Evolutionary conservation across 2,113 vertebrate species (phyloP), one percentile per base, ranked within the genome.

Genomic region (Balaeniceps rex): DNA sequence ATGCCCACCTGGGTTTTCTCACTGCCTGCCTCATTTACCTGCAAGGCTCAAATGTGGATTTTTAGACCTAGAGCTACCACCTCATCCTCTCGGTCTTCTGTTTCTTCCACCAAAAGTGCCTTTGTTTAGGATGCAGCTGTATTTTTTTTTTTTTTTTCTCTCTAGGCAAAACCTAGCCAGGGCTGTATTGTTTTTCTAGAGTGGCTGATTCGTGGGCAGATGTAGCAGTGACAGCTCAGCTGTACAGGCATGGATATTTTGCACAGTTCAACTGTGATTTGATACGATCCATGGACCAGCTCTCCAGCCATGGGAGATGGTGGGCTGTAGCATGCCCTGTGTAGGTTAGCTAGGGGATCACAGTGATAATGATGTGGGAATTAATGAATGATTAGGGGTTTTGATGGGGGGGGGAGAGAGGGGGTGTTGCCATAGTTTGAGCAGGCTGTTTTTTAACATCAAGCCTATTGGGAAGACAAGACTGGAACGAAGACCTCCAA

Each of bases 291-390:
- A 3, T 2, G 44, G 89, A 51, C 11, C 63, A 63, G 24, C 28
- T 74, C 47, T 40, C 19, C 58, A 36, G 25, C 33, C 16, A 3
- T 0, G 5, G 61, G 22, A 19, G 21, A 3, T 14, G 8, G 2
- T 8, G 36, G 51, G 61, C 46, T 75, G 5, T 6, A 2, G 57
- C 64, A 25, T 29, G 26, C 15, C 60, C 40, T 25, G 29, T 17
- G 28, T 5, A 11, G 33, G 36, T 29, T 17, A 28, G 2, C 28
- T 28, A 7, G 9, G 72, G 36, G 21, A 7, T 63, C 28, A 6
- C 36, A 28, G 46, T 34, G 34, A 40, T 19, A 12, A 17, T 10
- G 7, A 5, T 5, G 23, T 38, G 40, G 26, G 24, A 65, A 33
- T 74, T 47, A 17, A n/a, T 34, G 6, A 46, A 9, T 21, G 16